Evolutionary conservation across 2,888 invertebrate genomes (phyloP), one percentile per base, ranked within the genome.

Genomic region (Phaedon cochleariae): DNA sequence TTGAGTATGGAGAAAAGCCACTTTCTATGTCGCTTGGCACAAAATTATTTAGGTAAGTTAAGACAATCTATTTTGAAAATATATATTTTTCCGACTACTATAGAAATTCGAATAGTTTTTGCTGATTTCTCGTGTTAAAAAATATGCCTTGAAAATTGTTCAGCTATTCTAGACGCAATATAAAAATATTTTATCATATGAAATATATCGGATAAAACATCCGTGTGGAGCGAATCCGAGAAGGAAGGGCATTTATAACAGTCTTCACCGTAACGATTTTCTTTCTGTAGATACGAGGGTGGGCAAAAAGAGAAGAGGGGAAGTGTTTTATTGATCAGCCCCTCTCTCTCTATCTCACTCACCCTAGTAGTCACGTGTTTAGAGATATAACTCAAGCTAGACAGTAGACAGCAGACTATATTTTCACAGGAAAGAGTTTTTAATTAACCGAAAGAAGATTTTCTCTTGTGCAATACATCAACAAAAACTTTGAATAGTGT

Each of bases 251-350:
- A 77, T 77, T 78, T 79, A 79, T 80, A 77, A 80, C 81, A 82
- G 82, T 81, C 82, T 81, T 82, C 80, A 79, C 81, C 73, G 81
- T 83, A 83, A 82, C 83, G 82, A 82, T 83, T 83, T 83, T 82
- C 82, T 82, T 83, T 82, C 81, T 77, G 75, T 75, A 74, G 79
- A 76, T 76, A 74, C 64, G 76, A 74, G 78, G 79, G 79, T 73
- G 77, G 80, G 79, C 74, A 41, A 79, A 76, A 77, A 79, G 22
- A 79, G 76, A 77, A 79, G 79, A 79, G 80, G 83, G 81, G 81
- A 80, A 82, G 83, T 84, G 85, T 84, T 85, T 86, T 86, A 86
- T 86, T 86, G 86, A 86, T 86, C 86, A 86, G 82, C 84, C 84
- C 82, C 82, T 81, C 79, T 71, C 69, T 71, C 70, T 70, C 68